These are phyloP conservation scores for Cricetomys ansorgei DNA, from an alignment of 2,113 vertebrate species.

Conservation along the genomic window DNA sequence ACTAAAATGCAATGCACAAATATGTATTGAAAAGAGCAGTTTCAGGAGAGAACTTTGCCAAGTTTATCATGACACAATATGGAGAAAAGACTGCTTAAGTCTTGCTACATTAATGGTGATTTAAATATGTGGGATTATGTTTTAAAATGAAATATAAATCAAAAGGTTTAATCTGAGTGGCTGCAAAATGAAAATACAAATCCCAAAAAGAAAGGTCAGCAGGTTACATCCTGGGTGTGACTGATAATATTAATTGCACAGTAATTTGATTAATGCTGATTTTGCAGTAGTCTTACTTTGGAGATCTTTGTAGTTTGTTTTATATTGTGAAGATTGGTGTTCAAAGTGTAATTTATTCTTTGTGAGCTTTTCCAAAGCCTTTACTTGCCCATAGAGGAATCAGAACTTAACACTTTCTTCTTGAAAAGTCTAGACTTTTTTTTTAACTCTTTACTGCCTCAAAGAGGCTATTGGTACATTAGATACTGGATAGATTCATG, in stretches of 20 bases:
- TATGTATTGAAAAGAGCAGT: neutral
- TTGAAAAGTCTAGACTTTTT: neutral
- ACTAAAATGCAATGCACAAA: neutral
- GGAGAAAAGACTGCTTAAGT: neutral
- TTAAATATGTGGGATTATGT: conserved; percentile 43
- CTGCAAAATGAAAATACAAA: conserved; percentile 64
- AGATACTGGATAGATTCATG: neutral
- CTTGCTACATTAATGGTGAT: conserved; percentile 38
- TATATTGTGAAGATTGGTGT: conserved; percentile 18
- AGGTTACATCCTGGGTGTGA: conserved; percentile 57
- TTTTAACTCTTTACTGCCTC: conserved; percentile 23
- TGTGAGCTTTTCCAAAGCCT: conserved; percentile 40
- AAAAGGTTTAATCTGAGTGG: conserved; percentile 32
- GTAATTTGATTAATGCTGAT: conserved; percentile 65
- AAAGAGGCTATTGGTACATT: neutral
- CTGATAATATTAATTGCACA: conserved; percentile 70
- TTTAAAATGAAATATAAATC: conserved; percentile 51
- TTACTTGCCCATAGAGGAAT: neutral
- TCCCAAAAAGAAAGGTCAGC: conserved; percentile 38
- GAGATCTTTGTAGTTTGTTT: conserved; percentile 44
- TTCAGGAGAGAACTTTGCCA: neutral
- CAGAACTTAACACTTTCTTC: neutral
- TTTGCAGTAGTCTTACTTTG: conserved; percentile 28
- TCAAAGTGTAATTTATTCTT: conserved; percentile 32
- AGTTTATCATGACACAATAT: conserved; percentile 24